Conservation (phyloP, 2,888 invertebrate genomes). For the Orchestes rusci region DNA sequence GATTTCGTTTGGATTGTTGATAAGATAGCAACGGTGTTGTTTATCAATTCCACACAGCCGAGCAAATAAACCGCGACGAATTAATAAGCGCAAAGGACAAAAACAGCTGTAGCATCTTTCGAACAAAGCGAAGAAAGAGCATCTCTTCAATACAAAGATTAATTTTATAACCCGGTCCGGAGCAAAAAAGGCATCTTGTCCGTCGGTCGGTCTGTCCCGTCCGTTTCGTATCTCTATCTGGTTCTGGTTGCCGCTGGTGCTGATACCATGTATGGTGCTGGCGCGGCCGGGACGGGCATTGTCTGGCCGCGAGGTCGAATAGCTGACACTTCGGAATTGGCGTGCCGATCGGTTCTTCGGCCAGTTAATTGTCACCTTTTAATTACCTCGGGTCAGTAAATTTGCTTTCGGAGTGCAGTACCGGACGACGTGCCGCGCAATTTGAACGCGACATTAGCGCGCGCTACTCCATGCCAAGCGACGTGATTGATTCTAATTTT, state of each 20-base stretch:
- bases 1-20: too few species aligned
- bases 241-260: conserved; percentile 20
- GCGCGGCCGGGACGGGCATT: conserved; percentile 17
- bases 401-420: conserved; percentile 28
- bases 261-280: conserved; percentile 28
- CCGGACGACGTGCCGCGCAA: conserved; percentile 31
- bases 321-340: conserved; percentile 40
- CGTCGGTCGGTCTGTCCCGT: conserved; percentile 14
- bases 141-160: conserved; percentile 22
- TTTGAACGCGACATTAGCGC: conserved; percentile 23
- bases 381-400: conserved; percentile 42
- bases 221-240: conserved; percentile 26
- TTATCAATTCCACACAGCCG: too few species aligned
- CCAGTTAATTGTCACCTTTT: conserved; percentile 47
- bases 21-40: too few species aligned
- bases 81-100: too few species aligned
- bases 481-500: conserved; percentile 15
- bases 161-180: conserved; percentile 24
- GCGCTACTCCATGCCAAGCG: too few species aligned
- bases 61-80: too few species aligned
- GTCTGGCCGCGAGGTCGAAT: conserved; percentile 36
- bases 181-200: conserved; percentile 6
- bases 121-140: too few species aligned
- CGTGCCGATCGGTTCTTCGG: conserved; percentile 45
- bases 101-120: too few species aligned